These are phyloP conservation scores for Oscheius onirici DNA, from an alignment of 2,888 invertebrate species.

Conservation along the genomic window DNA sequence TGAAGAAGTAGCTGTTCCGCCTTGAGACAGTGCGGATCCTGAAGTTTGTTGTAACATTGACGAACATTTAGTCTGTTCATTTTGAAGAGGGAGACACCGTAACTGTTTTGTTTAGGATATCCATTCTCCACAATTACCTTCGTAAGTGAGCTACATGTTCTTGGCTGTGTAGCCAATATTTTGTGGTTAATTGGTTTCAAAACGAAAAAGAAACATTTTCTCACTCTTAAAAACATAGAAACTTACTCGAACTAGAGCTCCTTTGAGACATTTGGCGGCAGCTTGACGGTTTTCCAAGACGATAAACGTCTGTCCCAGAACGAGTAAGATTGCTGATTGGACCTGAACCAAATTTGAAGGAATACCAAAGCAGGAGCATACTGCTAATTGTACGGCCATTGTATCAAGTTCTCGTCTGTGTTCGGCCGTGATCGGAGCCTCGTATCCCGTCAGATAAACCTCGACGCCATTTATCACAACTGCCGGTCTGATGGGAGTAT, in stretches of 20 bases:
- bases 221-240: background rate
- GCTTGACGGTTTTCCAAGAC: constrained; percentile 28
- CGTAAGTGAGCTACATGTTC: no score
- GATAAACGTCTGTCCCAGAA: constrained; percentile 29
- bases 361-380: background rate
- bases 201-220: no score
- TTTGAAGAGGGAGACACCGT: no score
- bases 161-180: no score
- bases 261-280: constrained; percentile 17
- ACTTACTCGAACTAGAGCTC: constrained; percentile 10
- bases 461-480: constrained; percentile 11
- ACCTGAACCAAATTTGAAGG: constrained; percentile 26
- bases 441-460: constrained; percentile 12
- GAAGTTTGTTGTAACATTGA: no score
- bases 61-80: background rate
- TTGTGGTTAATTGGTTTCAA: no score
- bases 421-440: background rate
- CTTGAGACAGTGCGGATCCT: constrained; percentile 7
- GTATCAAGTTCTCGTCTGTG: background rate
- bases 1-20: constrained; percentile 22
- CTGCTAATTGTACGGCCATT: background rate
- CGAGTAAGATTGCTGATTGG: constrained; percentile 11
- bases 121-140: no score
- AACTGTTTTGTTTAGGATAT: no score
- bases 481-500: constrained; percentile 10